A percentile compares a stretch with the other conserved stretches of the same genome.
Conservation (phyloP, 2,888 invertebrate genomes). For the Pristionchus exspectatus region DNA sequence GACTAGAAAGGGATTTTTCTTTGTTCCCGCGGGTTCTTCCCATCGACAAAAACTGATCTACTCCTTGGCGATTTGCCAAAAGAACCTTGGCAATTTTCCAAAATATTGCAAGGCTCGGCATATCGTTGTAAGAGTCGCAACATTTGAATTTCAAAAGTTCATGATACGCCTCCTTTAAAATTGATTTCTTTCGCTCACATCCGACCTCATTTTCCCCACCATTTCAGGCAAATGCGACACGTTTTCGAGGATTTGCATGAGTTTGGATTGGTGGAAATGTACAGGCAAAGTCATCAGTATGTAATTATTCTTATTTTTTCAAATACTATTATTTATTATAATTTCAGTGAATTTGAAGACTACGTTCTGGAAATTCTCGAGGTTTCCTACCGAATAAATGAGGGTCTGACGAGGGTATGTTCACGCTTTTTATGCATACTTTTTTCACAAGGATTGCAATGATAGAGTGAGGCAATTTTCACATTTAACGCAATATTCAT, state of each 20-base stretch:
- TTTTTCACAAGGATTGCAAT: not conserved
- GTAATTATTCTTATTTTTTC: too few species aligned
- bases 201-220: not conserved
- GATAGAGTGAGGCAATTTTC: not conserved
- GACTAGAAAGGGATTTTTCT: too few species aligned
- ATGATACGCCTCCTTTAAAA: too few species aligned
- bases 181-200: too few species aligned
- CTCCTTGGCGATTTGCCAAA: too few species aligned
- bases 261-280: constrained; percentile 19
- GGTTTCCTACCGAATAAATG: not conserved
- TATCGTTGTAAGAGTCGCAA: too few species aligned
- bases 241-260: constrained; percentile 32
- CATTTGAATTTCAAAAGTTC: too few species aligned
- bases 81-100: too few species aligned
- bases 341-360: constrained; percentile 38
- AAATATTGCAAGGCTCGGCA: too few species aligned
- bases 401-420: constrained; percentile 1
- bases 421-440: not conserved
- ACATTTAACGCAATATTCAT: not conserved
- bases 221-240: not conserved
- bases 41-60: too few species aligned
- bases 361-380: constrained; percentile 7
- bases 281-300: constrained; percentile 1
- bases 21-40: too few species aligned
- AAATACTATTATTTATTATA: not conserved